Base-by-base conservation (phyloP, 1,140 invertebrate species). In the Eupristina koningsbergeri region DNA sequence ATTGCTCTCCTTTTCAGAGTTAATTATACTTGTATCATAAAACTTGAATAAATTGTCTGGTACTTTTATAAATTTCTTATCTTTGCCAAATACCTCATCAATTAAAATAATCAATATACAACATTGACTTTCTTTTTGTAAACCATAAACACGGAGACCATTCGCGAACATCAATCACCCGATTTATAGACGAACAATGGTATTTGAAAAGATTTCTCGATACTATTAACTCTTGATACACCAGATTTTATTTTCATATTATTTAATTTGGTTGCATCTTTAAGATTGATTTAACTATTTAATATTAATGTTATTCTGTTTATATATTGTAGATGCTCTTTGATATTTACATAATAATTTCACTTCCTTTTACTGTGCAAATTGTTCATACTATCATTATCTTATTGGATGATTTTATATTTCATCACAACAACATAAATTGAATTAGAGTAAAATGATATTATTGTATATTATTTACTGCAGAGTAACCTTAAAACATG, bases 261-360 rank as follows among this genome's bases (percentile, higher is more conserved):
- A 26, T 76, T 15, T 29, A 41, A 73, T 47, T 82, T 76, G 41
- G 39, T 47, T 13, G 74, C 22, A 41, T 53, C 41, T 83, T 69
- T 31, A 5, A 76, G 13, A 77, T 74, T 83, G 63, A 31, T 77
- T 81, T 75, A 22, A 45, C 63, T 75, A 53, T 75, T 64, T 47
- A 81, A 64, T 39, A 63, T 81, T 22, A 13, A 75, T 64, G 61
- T 81, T 29, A 64, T 34, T 81, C 29, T 75, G 71, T 73, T 64
- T 31, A 50, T 74, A 81, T 41, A 61, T 39, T 81, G 75, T 13
- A 31, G 39, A 64, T 31, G 58, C 29, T 63, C 58, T 47, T 75
- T 75, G 34, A 29, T 50, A 6, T 61, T 81, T 81, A 75, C 71
- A 31, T 64, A 64, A 75, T 75, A 53, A 34, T 58, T 58, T n/a